A percentile compares a stretch with the other conserved stretches of the same genome.
These are phyloP conservation scores for Parnassius mnemosyne DNA, from an alignment of 2,888 invertebrate species.

Conservation along the genomic window DNA sequence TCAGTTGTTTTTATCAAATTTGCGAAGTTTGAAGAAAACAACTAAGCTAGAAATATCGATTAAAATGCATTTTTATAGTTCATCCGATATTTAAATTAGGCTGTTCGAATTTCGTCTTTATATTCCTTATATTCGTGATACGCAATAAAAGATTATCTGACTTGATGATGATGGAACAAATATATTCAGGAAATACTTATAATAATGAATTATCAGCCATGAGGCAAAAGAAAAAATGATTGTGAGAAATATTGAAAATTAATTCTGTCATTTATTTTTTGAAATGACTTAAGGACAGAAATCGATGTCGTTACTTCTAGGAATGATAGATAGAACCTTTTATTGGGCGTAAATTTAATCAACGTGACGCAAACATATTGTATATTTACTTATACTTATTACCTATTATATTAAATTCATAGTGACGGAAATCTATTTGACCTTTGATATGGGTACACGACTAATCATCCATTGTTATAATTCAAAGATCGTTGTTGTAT, in stretches of 20 bases:
- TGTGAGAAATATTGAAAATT: constrained; percentile 28
- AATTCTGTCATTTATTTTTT: constrained; percentile 22
- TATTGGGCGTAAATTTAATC: constrained; percentile 16
- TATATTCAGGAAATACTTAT: neutral
- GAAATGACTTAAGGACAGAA: constrained; percentile 1
- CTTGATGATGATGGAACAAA: constrained; percentile 1
- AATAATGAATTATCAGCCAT: neutral
- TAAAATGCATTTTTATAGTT: no score
- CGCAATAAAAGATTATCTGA: no score
- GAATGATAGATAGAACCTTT: neutral
- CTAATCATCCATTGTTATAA: constrained; percentile 44
- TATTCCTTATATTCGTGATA: no score
- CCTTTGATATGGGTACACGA: constrained; percentile 40
- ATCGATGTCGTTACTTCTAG: constrained; percentile 13
- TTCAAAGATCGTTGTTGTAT: constrained; percentile 35
- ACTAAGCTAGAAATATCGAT: no score
- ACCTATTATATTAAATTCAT: constrained; percentile 36
- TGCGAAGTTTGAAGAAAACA: no score
- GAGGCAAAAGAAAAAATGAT: constrained; percentile 7
- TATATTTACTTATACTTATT: constrained; percentile 25
- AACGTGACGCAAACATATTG: constrained; percentile 20
- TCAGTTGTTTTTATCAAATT: no score
- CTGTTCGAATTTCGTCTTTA: no score
- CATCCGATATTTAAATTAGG: no score
- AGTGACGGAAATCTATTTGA: constrained; percentile 38